phyloP scores from a whole-genome alignment of 1,140 invertebrate genomes.

The Diploscapter pachys region DNA sequence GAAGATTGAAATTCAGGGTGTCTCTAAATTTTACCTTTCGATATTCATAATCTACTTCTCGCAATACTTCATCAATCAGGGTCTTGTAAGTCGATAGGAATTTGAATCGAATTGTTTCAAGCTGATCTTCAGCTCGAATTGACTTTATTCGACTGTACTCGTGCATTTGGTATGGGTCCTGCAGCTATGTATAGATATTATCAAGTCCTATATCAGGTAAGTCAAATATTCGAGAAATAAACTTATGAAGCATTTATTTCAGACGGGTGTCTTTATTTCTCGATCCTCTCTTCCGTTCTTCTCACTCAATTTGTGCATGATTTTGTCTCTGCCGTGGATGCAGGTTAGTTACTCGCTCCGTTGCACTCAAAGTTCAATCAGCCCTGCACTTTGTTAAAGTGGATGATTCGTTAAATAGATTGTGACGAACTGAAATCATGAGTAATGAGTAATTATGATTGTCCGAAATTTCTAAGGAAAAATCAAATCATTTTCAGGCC shows the following conservation, averaged over 20 bases:
- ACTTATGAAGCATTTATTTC: too few species aligned
- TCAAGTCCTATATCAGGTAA: slow-evolving; percentile 75
- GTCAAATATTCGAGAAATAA: too few species aligned
- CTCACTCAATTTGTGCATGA: slow-evolving; percentile 61
- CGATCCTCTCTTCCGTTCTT: slow-evolving; percentile 76
- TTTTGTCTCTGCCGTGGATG: slow-evolving; percentile 24
- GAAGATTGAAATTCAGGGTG: slow-evolving; percentile 57
- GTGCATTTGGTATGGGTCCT: slow-evolving; percentile 67
- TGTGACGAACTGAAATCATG: too few species aligned
- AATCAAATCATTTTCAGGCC: slow-evolving; percentile 8
- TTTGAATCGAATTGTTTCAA: too few species aligned
- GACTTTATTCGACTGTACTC: slow-evolving; percentile 60
- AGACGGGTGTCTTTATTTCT: slow-evolving; percentile 75
- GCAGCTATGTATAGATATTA: slow-evolving; percentile 75
- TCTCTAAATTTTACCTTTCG: slow-evolving; percentile 75
- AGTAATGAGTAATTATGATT: too few species aligned
- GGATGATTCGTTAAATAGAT: too few species aligned
- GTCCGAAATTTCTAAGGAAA: neutral
- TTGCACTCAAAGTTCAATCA: neutral
- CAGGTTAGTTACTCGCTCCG: slow-evolving; percentile 16
- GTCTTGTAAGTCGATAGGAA: slow-evolving; percentile 59
- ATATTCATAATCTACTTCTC: slow-evolving; percentile 75
- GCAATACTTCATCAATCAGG: slow-evolving; percentile 85
- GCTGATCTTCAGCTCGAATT: slow-evolving; percentile 18
- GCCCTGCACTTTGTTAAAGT: too few species aligned